These are phyloP conservation scores for Drosophila paucipuncta DNA, from an alignment of 2,888 invertebrate genomes.

Conservation along the genomic window DNA sequence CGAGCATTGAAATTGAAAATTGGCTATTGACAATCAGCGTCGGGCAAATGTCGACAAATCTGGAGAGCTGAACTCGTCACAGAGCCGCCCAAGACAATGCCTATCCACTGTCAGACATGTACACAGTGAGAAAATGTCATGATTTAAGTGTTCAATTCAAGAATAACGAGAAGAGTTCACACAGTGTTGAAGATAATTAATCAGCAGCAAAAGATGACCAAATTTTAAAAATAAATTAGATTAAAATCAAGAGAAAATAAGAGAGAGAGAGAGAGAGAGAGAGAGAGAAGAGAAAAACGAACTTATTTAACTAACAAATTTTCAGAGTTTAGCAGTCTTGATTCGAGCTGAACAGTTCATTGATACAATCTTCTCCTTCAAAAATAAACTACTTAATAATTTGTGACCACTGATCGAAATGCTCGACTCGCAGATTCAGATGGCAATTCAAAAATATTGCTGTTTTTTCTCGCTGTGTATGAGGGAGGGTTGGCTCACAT, in stretches of 20 bases:
- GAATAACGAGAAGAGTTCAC: not conserved
- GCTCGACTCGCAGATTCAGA: not conserved
- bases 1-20: slow-evolving; percentile 50
- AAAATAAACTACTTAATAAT: not conserved
- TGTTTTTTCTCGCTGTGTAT: not conserved
- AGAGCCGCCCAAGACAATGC: slow-evolving; percentile 54
- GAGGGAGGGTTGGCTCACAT: slow-evolving; percentile 38
- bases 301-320: not conserved
- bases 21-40: slow-evolving; percentile 53
- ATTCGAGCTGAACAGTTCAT: not conserved
- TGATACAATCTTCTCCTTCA: not conserved
- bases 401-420: not conserved
- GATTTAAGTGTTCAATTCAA: not conserved
- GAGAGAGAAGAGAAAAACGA: not conserved
- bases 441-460: not conserved
- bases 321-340: not conserved
- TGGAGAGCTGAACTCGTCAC: slow-evolving; percentile 45
- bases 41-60: slow-evolving; percentile 44
- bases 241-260: not conserved
- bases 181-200: not conserved
- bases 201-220: not conserved
- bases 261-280: not conserved
- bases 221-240: not conserved
- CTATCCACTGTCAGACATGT: slow-evolving; percentile 46
- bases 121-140: not conserved